phyloP scores from a whole-genome alignment of 2,113 vertebrate species.

The Strix aluco region DNA sequence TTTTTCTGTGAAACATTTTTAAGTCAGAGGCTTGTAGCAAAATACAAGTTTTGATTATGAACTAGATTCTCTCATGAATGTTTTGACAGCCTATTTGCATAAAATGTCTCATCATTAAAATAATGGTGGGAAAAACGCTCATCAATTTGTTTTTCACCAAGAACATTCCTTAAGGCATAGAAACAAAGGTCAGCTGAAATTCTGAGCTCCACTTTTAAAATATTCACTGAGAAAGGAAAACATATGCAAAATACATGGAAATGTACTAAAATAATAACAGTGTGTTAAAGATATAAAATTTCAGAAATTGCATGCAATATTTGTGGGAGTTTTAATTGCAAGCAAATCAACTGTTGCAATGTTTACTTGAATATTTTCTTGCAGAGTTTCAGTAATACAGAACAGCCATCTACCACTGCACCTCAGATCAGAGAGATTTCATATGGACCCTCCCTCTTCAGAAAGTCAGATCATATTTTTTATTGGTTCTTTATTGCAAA shows the following conservation, averaged over 20 bases:
- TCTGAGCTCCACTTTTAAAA: neutral
- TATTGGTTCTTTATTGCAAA: neutral
- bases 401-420: neutral
- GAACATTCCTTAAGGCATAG: neutral
- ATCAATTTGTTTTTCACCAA: neutral
- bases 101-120: neutral
- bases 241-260: neutral
- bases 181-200: neutral
- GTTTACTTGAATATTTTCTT: neutral
- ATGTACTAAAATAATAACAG: neutral
- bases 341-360: neutral
- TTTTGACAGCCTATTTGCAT: slow-evolving; percentile 8
- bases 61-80: neutral
- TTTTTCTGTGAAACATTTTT: neutral
- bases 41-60: neutral
- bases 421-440: neutral
- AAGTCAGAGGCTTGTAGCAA: neutral
- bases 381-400: neutral
- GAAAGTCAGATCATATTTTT: neutral
- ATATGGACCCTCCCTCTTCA: neutral
- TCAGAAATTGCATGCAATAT: neutral
- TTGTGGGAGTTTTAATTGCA: neutral
- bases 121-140: neutral
- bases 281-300: neutral
- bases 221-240: neutral